A percentile compares a stretch with the other conserved stretches of the same genome.
Conservation (phyloP, 2,888 invertebrate species). For the Rhyacophila evoluta region DNA sequence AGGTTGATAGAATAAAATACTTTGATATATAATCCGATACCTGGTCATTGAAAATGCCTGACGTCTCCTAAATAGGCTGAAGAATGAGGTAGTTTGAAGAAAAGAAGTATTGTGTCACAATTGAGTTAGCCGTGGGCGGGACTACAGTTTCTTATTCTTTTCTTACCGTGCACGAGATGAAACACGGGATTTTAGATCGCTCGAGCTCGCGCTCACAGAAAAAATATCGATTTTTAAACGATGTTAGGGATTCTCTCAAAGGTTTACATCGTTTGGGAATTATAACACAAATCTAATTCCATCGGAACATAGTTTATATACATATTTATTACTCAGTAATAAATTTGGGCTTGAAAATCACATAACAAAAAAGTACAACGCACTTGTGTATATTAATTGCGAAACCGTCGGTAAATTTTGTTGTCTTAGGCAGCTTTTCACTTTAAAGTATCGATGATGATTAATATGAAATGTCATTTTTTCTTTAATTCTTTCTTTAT, state of each 20-base stretch:
- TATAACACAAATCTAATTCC: not conserved
- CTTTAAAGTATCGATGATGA: no score
- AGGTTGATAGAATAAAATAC: not conserved
- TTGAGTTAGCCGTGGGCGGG: slow-evolving; percentile 43
- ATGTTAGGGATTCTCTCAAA: not conserved
- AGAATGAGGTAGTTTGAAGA: not conserved
- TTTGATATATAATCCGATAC: not conserved
- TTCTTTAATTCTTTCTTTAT: no score
- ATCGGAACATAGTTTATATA: not conserved
- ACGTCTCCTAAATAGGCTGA: not conserved
- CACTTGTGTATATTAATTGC: no score
- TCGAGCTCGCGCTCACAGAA: slow-evolving; percentile 22
- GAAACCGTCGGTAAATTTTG: no score
- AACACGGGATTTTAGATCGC: slow-evolving; percentile 44
- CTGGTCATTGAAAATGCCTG: not conserved
- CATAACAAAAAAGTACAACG: no score
- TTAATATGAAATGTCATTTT: no score
- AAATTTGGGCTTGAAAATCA: no score
- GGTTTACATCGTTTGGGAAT: not conserved
- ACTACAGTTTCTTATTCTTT: slow-evolving; percentile 36
- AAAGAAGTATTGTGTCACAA: slow-evolving; percentile 38
- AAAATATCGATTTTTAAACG: slow-evolving; percentile 18
- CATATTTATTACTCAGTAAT: not conserved
- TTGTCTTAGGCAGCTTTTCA: no score
- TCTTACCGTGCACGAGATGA: slow-evolving; percentile 46